Percentiles rank a stretch among this genome's conserved stretches.
Evolutionary conservation across 2,113 vertebrate species (phyloP).

Genomic region (Piliocolobus tephrosceles): DNA sequence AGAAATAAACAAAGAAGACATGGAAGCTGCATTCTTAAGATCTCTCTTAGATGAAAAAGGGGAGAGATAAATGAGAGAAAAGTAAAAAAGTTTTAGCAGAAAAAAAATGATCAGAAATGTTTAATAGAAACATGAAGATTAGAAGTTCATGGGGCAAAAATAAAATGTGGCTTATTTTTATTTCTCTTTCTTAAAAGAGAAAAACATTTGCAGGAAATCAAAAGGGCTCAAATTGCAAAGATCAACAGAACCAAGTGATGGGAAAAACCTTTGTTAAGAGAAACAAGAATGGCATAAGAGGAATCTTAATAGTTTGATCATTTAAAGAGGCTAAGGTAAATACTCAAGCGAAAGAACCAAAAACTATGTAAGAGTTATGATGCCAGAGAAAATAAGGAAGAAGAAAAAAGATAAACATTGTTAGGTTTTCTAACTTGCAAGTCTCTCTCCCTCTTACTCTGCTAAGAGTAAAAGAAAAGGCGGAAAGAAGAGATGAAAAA

Average conservation of each 20-base stretch:
- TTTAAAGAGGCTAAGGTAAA: not conserved
- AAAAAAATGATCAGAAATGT: not conserved
- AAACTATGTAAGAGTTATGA: not conserved
- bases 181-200: not conserved
- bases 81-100: not conserved
- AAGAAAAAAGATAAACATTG: not conserved
- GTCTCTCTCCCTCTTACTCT: not conserved
- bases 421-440: not conserved
- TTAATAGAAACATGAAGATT: not conserved
- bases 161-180: not conserved
- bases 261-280: not conserved
- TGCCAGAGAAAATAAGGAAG: not conserved
- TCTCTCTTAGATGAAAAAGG: not conserved
- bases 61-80: not conserved
- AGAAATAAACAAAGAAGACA: not conserved
- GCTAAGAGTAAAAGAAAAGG: not conserved
- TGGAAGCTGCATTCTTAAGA: not conserved
- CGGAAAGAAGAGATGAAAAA: not conserved
- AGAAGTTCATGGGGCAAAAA: not conserved
- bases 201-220: conserved; percentile 18
- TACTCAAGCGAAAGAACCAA: not conserved
- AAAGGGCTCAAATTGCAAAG: not conserved
- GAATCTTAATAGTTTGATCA: not conserved
- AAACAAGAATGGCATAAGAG: not conserved
- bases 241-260: not conserved